A percentile compares a stretch with the other conserved stretches of the same genome.
Evolutionary conservation across 2,797 vertebrate genomes (phyloP).

Genomic region (Tinamus major): DNA sequence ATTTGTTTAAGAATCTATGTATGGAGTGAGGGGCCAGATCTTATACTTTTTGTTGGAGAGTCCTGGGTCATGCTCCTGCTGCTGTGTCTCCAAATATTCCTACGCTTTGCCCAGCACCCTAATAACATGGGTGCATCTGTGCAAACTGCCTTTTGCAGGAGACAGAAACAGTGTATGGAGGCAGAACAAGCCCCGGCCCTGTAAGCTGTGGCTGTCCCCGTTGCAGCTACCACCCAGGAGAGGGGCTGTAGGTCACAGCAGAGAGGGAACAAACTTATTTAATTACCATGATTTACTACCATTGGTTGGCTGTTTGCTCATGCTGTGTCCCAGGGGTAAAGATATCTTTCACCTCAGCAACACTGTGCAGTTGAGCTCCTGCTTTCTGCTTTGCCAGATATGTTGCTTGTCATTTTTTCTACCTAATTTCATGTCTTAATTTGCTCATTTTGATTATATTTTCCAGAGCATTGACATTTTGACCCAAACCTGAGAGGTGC

Average conservation of each 20-base stretch:
- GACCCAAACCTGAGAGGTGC: slow-evolving; percentile 53
- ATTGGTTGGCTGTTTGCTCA: slow-evolving; percentile 8
- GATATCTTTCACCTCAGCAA: slow-evolving; percentile 50
- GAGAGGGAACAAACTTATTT: slow-evolving; percentile 5
- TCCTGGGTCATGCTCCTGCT: neutral
- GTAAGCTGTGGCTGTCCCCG: neutral
- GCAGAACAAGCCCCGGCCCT: neutral
- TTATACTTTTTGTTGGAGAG: neutral
- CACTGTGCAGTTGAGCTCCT: neutral
- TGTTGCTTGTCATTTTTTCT: slow-evolving; percentile 20
- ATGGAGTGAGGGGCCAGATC: neutral
- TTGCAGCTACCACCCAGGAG: neutral
- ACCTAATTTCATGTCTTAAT: slow-evolving; percentile 56
- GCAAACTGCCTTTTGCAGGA: neutral
- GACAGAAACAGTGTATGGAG: neutral
- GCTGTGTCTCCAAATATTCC: neutral
- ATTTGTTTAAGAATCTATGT: slow-evolving; percentile 36
- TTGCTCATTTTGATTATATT: slow-evolving; percentile 66
- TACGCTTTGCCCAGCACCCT: neutral
- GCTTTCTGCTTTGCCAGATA: slow-evolving; percentile 47
- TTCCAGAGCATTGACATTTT: slow-evolving; percentile 55
- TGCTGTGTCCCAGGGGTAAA: slow-evolving; percentile 12
- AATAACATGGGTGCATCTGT: rapidly evolving
- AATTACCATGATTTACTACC: slow-evolving; percentile 43
- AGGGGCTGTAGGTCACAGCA: slow-evolving; percentile 9